Evolutionary conservation across 2,888 invertebrate genomes (phyloP), one percentile per base, ranked within the genome.

Genomic region (Plebejus argus): DNA sequence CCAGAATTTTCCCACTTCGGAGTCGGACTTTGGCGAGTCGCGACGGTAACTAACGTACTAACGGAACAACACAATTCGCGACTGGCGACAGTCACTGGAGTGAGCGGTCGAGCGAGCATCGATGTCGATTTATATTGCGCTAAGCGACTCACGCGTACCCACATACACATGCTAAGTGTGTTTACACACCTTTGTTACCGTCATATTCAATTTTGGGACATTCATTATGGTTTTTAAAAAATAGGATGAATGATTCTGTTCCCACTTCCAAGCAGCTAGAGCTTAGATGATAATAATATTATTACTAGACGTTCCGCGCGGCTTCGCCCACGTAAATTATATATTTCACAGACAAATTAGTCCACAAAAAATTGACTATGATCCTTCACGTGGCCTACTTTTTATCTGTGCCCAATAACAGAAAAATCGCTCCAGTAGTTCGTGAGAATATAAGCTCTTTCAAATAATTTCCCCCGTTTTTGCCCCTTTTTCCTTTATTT

Each of bases 21-120:
- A 74, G 28, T 49, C 7, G 28, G 10, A 71, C 70, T 53, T 18
- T 4, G 53, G 15, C 18, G 18, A n/a, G 3, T 20, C 45, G 72
- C 74, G 49, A 49, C 15, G 20, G 53, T 5, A 49, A 49, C 18
- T 53, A 23, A 15, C 49, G 28, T 53, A 53, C 49, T 49, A 58
- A 35, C 61, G 58, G 56, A 58, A 56, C 33, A 35, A 15, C 74
- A 76, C 61, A 35, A 61, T 7, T 18, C 39, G 76, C 76, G 76
- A 49, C 56, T 58, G 71, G 20, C 56, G 33, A 28, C 28, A 12
- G 45, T 15, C 33, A 76, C 49, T 56, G 58, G 76, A 76, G 76
- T 76, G 76, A 76, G 76, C 76, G 76, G n/a, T 56, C 56, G 58
- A 58, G 49, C 76, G 76, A 35, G 56, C 58, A 76, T 76, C 58